Evolutionary conservation across 2,888 invertebrate genomes (phyloP), one percentile per base, ranked within the genome.

Genomic region (Euspilapteryx auroguttella): DNA sequence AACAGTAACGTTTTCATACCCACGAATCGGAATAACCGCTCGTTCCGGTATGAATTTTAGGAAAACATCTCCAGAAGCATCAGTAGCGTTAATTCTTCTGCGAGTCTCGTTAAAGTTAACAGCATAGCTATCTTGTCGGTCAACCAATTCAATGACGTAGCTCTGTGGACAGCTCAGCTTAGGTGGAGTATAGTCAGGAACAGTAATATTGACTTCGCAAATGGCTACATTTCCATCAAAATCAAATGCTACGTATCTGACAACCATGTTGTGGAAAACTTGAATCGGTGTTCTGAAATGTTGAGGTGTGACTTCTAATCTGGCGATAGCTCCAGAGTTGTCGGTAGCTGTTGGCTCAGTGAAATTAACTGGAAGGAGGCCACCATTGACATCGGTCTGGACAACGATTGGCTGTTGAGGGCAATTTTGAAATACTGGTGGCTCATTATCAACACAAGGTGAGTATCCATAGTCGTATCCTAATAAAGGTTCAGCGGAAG

Each of bases 171-270:
- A 95, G 50, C 89, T 92, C 21, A 94, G 64, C 47, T 85, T 83
- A 5, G 94, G 94, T 29, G 94, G 94, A 1, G 93, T 94, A 29
- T 94, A 88, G 59, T 95, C 94, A 15, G 92, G 92, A 7, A 94
- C 94, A 1, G 94, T 93, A 15, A 98, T 93, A 45, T 94, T 94
- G 15, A 98, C 94, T 77, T 92, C 90, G 52, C 98, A 98, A 51
- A 94, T 94, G 9, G 96, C 98, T 9, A 94, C 94, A 51, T 98
- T 98, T 39, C 96, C 96, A 50, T 96, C 96, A 46, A 92, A 94
- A 68, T 98, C 98, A 47, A 93, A 97, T 3, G 97, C 98, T 1
- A 95, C 89, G 48, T 96, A 98, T 69, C 93, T 89, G 0, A 96
- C 92, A 14, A 93, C 89, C 49, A 90, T 91, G 38, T 95, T 94